Evolutionary conservation across 92 coral and sea anemone genomes (phyloP).

Genomic region (Heliopora coerulea): DNA sequence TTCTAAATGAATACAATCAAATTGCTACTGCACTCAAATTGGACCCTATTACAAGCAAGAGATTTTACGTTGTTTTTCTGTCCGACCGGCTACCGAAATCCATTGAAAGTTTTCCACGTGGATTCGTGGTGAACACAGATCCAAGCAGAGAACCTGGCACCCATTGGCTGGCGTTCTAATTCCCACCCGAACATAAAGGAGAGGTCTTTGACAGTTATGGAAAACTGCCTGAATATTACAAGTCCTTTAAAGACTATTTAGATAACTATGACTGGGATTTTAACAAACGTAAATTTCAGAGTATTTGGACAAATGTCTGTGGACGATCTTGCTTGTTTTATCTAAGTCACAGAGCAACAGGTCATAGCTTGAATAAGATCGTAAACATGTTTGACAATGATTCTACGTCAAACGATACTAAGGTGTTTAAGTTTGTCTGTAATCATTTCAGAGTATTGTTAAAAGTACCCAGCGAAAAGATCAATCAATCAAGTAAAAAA

Average conservation of each 20-base stretch:
- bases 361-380: slow-evolving; percentile 3
- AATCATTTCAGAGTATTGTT: neutral
- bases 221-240: slow-evolving; percentile 35
- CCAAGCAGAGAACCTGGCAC: slow-evolving; percentile 18
- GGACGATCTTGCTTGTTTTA: slow-evolving; percentile 19
- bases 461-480: neutral
- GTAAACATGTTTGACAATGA: neutral
- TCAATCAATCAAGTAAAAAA: slow-evolving; percentile 7
- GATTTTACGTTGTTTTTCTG: slow-evolving; percentile 7
- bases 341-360: slow-evolving; percentile 13
- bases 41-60: slow-evolving; percentile 18
- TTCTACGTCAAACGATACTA: neutral
- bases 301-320: slow-evolving; percentile 17
- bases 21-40: neutral
- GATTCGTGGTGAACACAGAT: slow-evolving; percentile 22
- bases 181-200: slow-evolving; percentile 14
- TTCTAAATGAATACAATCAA: slow-evolving; percentile 20
- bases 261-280: slow-evolving; percentile 2
- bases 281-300: slow-evolving; percentile 10
- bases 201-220: slow-evolving; percentile 48
- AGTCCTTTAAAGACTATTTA: slow-evolving; percentile 34
- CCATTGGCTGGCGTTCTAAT: slow-evolving; percentile 50
- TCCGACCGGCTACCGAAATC: slow-evolving; percentile 1
- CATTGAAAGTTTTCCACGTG: slow-evolving; percentile 20
- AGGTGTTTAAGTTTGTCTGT: neutral